Conservation (phyloP, 2,888 invertebrate species). For the Cephus sareptanus region DNA sequence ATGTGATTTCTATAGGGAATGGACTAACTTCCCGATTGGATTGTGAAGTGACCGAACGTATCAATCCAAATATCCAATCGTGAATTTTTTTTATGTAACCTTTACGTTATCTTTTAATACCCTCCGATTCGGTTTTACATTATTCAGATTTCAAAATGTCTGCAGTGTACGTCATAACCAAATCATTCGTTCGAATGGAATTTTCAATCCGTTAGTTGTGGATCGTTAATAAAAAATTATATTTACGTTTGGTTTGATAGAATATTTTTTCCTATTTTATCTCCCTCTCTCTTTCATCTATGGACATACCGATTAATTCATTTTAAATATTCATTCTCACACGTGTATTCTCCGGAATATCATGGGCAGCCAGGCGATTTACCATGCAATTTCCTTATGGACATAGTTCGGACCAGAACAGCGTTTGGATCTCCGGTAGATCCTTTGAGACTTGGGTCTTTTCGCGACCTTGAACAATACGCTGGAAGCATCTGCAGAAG, state of each 20-base stretch:
- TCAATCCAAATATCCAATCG: background rate
- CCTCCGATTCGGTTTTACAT: background rate
- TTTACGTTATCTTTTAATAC: background rate
- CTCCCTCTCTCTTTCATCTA: background rate
- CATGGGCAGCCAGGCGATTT: background rate
- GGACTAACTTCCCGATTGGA: constrained; percentile 63
- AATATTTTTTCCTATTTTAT: too few species aligned
- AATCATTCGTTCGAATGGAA: background rate
- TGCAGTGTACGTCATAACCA: background rate
- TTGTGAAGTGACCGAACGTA: constrained; percentile 54
- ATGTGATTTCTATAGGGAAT: constrained; percentile 65
- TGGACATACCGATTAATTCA: too few species aligned
- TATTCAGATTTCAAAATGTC: background rate
- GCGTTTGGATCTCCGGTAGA: background rate
- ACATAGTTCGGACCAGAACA: background rate
- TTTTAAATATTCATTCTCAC: background rate
- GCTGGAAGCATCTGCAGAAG: background rate
- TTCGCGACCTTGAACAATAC: background rate
- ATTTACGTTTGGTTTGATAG: too few species aligned
- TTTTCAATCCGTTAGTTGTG: too few species aligned
- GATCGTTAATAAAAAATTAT: too few species aligned
- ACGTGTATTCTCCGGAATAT: background rate
- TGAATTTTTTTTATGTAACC: background rate
- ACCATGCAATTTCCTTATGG: background rate
- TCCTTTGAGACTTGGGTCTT: background rate